These are phyloP conservation scores for Plebejus melissa DNA, from an alignment of 2,888 invertebrate genomes.

Conservation along the genomic window DNA sequence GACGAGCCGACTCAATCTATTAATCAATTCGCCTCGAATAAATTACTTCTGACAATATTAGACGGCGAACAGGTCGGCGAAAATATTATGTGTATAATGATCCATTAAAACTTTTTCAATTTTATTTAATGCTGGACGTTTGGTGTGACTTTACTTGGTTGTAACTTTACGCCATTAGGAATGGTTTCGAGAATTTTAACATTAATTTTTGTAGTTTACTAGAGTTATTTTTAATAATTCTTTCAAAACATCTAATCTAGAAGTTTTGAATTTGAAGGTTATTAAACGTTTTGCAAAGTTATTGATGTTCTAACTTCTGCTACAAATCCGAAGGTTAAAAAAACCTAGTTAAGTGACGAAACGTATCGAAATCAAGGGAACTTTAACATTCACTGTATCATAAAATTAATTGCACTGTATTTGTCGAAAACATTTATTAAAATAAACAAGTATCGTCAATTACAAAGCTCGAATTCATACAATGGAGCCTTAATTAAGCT, in stretches of 20 bases:
- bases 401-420: not conserved
- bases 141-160: not conserved
- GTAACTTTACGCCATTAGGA: no score
- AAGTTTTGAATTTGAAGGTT: not conserved
- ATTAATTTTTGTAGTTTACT: no score
- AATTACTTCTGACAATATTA: conserved; percentile 30
- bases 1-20: conserved; percentile 36
- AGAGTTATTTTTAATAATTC: no score
- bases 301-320: not conserved
- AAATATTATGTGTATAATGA: conserved; percentile 20
- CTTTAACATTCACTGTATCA: not conserved
- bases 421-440: conserved; percentile 5
- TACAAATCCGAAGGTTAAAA: not conserved
- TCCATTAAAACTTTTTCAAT: conserved; percentile 22
- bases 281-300: not conserved
- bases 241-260: not conserved
- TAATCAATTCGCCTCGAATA: conserved; percentile 34
- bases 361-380: not conserved
- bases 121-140: not conserved
- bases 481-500: conserved; percentile 22
- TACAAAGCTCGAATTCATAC: conserved; percentile 8
- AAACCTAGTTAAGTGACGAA: not conserved
- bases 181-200: no score
- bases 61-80: conserved; percentile 21
- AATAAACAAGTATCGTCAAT: conserved; percentile 1